A percentile compares a stretch with the other conserved stretches of the same genome.
These are phyloP conservation scores for Paradoxurus hermaphroditus DNA, from an alignment of 2,113 vertebrate species.

Conservation along the genomic window DNA sequence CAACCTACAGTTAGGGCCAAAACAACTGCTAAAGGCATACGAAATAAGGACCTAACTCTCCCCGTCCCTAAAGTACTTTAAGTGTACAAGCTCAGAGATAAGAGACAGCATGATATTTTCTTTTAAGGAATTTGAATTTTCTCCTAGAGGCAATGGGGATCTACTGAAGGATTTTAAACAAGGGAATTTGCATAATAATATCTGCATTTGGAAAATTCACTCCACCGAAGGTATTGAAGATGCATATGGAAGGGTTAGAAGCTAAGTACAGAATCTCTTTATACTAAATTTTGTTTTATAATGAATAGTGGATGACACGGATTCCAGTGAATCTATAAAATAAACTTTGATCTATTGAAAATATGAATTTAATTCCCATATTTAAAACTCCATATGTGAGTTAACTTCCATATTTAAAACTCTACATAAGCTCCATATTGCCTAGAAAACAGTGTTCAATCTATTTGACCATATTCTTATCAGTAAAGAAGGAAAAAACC, in stretches of 20 bases:
- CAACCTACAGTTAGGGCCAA: background rate
- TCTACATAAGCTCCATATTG: background rate
- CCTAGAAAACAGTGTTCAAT: constrained; percentile 22
- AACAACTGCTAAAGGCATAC: background rate
- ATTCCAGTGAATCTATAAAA: background rate
- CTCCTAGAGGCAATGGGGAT: background rate
- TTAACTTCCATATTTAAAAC: constrained; percentile 31
- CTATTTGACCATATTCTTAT: background rate
- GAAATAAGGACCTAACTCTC: background rate
- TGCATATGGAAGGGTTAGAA: background rate
- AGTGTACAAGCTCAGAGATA: background rate
- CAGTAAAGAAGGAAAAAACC: background rate
- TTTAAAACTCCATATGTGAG: constrained; percentile 2
- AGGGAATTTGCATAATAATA: background rate
- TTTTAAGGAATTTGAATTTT: background rate
- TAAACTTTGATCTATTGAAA: background rate
- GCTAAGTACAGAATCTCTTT: background rate
- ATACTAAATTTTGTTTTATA: background rate
- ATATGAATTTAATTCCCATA: background rate
- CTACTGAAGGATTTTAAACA: background rate
- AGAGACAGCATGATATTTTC: background rate
- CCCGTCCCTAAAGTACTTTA: background rate
- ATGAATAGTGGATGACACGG: background rate
- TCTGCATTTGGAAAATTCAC: background rate
- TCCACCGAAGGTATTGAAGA: background rate